Percentiles rank a stretch among this genome's conserved stretches.
Evolutionary conservation across 2,113 vertebrate genomes (phyloP).

Genomic region (Cercopithecus mona): DNA sequence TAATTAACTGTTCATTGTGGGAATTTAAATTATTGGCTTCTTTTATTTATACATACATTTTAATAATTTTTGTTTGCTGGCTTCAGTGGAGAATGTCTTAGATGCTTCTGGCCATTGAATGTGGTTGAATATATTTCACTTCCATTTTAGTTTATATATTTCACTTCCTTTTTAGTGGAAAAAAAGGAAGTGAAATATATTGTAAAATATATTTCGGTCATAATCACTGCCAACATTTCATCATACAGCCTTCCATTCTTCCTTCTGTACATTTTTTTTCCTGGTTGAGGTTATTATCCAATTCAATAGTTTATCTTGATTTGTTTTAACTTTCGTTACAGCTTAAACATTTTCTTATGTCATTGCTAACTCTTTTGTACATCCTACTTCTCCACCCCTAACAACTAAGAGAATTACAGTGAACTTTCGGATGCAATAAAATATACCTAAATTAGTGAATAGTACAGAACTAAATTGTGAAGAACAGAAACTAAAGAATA

Average conservation of each 20-base stretch:
- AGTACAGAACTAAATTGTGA: neutral
- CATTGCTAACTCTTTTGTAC: neutral
- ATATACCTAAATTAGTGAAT: neutral
- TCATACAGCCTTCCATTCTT: neutral
- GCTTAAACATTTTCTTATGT: neutral
- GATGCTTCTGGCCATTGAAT: too few species aligned
- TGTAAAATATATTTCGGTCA: neutral
- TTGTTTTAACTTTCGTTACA: neutral
- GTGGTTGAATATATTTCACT: too few species aligned
- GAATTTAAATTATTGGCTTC: slow-evolving; percentile 6
- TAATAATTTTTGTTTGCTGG: neutral
- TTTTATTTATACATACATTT: neutral
- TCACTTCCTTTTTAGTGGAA: too few species aligned
- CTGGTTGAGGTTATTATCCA: neutral
- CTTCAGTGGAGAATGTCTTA: too few species aligned
- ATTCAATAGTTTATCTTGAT: neutral
- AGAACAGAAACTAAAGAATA: neutral
- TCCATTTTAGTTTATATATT: too few species aligned
- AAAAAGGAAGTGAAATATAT: too few species aligned
- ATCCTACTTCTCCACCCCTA: neutral
- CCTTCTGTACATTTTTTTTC: neutral
- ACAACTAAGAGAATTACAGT: neutral
- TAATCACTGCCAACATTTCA: neutral
- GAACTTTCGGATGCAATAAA: neutral
- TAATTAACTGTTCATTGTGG: neutral